These are phyloP conservation scores for Camponotus fellah DNA, from an alignment of 2,888 invertebrate species.

Conservation along the genomic window DNA sequence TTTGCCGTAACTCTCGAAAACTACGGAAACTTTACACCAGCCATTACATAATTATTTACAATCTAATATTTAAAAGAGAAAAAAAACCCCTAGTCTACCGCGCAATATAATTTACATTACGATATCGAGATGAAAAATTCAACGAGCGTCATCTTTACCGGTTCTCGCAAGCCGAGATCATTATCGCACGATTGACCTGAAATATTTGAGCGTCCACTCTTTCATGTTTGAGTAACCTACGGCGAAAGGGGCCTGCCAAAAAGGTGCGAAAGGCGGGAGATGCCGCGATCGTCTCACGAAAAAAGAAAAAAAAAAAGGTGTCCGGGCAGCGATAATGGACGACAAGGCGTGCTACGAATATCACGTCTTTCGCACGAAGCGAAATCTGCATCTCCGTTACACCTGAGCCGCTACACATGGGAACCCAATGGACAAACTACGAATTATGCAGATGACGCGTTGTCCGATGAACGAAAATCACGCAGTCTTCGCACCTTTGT, in stretches of 20 bases:
- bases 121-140: slow-evolving; percentile 19
- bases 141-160: slow-evolving; percentile 6
- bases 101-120: slow-evolving; percentile 1
- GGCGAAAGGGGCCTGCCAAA: slow-evolving; percentile 33
- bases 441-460: slow-evolving; percentile 80
- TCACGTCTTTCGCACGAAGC: slow-evolving; percentile 62
- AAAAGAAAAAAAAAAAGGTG: slow-evolving; percentile 63
- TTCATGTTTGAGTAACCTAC: slow-evolving; percentile 35
- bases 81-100: slow-evolving; percentile 8
- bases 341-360: slow-evolving; percentile 71
- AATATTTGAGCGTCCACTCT: slow-evolving; percentile 21
- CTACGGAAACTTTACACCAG: slow-evolving; percentile 19
- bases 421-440: slow-evolving; percentile 71
- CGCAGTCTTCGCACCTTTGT: slow-evolving; percentile 38
- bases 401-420: slow-evolving; percentile 57
- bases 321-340: slow-evolving; percentile 69
- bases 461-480: slow-evolving; percentile 73
- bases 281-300: slow-evolving; percentile 56
- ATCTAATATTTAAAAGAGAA: background rate
- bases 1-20: slow-evolving; percentile 11
- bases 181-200: slow-evolving; percentile 41
- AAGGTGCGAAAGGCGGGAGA: slow-evolving; percentile 53
- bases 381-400: slow-evolving; percentile 57
- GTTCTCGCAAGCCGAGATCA: slow-evolving; percentile 1
- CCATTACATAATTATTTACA: slow-evolving; percentile 36